Percentiles rank a stretch among this genome's conserved stretches.
phyloP scores from a whole-genome alignment of 2,797 vertebrate genomes.

The Eutrigla gurnardus region DNA sequence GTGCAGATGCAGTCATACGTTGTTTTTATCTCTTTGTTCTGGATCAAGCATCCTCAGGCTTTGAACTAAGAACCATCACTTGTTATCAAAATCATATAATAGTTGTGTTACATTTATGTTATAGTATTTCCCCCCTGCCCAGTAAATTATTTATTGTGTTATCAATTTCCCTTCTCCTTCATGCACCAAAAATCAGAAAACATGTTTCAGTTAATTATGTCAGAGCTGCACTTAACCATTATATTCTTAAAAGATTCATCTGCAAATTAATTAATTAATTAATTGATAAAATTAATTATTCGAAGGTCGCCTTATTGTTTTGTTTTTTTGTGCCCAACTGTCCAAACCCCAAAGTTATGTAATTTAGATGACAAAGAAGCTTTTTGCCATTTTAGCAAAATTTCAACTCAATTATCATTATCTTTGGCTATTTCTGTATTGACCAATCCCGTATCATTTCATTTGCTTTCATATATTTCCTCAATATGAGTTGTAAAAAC shows the following conservation, averaged over 20 bases:
- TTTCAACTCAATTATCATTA: not conserved
- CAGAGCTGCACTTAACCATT: not conserved
- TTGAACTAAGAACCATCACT: constrained; percentile 1
- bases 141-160: not conserved
- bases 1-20: not conserved
- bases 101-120: not conserved
- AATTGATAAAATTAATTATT: not conserved
- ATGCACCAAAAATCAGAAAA: not conserved
- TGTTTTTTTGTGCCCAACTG: not conserved
- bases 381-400: not conserved
- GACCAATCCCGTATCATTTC: not conserved
- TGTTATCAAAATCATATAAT: not conserved
- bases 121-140: not conserved
- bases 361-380: not conserved
- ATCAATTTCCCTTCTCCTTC: not conserved
- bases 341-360: not conserved
- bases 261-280: not conserved
- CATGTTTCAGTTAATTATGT: not conserved
- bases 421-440: not conserved
- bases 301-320: not conserved
- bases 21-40: constrained; percentile 4
- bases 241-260: not conserved
- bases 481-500: not conserved
- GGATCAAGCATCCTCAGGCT: not conserved
- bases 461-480: not conserved